Conservation (phyloP, 2,113 vertebrate species). For the Ellobius talpinus region DNA sequence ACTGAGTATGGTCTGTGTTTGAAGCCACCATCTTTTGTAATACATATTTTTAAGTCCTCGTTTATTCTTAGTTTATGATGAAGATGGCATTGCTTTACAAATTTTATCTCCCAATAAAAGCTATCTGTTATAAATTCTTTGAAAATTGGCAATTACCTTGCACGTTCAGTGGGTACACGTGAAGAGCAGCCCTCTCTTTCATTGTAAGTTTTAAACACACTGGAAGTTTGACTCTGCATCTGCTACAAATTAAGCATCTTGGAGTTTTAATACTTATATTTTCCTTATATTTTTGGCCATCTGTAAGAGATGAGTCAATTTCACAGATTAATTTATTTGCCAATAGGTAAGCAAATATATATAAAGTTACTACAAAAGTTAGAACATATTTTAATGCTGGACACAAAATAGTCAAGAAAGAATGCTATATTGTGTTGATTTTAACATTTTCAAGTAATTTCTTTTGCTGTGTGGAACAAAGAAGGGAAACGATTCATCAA, state of each 20-base stretch:
- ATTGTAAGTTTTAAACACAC: background rate
- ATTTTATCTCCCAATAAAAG: background rate
- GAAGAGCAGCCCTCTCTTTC: background rate
- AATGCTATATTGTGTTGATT: slow-evolving; percentile 69
- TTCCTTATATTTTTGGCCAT: background rate
- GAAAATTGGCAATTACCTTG: slow-evolving; percentile 8
- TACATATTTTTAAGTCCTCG: background rate
- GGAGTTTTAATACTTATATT: slow-evolving; percentile 20
- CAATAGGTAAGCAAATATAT: slow-evolving; percentile 55
- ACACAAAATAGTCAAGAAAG: slow-evolving; percentile 68
- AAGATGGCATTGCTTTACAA: slow-evolving; percentile 39
- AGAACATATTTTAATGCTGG: slow-evolving; percentile 68
- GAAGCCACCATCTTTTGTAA: background rate
- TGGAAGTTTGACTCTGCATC: background rate
- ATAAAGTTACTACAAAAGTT: slow-evolving; percentile 40
- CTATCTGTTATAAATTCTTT: slow-evolving; percentile 56
- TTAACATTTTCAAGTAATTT: slow-evolving; percentile 69
- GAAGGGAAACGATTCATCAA: slow-evolving; percentile 76
- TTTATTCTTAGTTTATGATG: slow-evolving; percentile 54
- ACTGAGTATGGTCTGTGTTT: background rate
- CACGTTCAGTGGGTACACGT: background rate
- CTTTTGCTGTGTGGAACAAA: slow-evolving; percentile 68
- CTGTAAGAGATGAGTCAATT: slow-evolving; percentile 49
- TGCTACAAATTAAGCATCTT: slow-evolving; percentile 34
- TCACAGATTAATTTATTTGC: slow-evolving; percentile 6